These are phyloP conservation scores for Archaeoteleia sp. DNA, from an alignment of 2,888 invertebrate species.

Conservation along the genomic window DNA sequence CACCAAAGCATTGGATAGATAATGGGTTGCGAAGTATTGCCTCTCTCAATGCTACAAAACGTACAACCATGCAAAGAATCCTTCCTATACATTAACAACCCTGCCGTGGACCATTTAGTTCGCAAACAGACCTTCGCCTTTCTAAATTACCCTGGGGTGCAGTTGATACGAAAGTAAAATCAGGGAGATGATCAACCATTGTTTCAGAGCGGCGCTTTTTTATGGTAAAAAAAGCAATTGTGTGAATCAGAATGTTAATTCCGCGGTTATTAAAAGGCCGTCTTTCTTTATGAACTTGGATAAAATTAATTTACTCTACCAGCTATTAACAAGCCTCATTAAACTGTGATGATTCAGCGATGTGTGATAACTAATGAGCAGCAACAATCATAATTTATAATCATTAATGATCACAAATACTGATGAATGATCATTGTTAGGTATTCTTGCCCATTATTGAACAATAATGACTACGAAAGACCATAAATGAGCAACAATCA, in stretches of 20 bases:
- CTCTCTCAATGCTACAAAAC: constrained; percentile 60
- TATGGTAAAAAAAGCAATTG: constrained; percentile 42
- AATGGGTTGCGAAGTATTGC: constrained; percentile 63
- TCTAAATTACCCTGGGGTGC: constrained; percentile 35
- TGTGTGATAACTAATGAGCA: no score
- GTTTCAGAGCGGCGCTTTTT: constrained; percentile 41
- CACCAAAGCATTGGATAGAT: constrained; percentile 57
- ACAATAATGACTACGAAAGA: no score
- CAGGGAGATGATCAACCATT: constrained; percentile 41
- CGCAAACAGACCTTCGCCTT: constrained; percentile 58
- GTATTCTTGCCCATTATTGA: no score
- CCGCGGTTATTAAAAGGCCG: no score
- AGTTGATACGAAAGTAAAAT: constrained; percentile 42
- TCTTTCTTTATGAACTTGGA: no score
- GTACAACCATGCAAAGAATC: constrained; percentile 56
- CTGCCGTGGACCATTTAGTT: constrained; percentile 60
- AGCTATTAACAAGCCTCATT: no score
- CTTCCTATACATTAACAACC: constrained; percentile 60
- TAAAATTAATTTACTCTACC: no score
- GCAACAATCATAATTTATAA: no score
- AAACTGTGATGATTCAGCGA: no score
- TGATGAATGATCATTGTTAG: no score
- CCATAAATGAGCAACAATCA: no score
- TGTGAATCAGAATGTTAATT: constrained; percentile 20
- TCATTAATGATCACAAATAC: no score